These are phyloP conservation scores for Elachura formosa DNA, from an alignment of 2,113 vertebrate genomes.

Conservation along the genomic window DNA sequence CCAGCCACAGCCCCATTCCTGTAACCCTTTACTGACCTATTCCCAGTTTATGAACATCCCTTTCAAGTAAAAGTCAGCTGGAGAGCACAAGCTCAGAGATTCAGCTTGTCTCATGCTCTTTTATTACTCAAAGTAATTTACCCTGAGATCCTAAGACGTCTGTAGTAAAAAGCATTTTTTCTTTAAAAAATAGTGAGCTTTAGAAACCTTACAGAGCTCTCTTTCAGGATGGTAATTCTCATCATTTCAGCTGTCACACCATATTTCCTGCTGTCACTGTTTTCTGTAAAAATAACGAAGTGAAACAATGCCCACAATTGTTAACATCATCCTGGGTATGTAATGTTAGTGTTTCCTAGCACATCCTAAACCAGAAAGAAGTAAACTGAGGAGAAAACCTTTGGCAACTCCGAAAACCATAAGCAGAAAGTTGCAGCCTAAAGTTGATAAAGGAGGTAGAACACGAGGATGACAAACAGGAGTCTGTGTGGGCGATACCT, in stretches of 20 bases:
- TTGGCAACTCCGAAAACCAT: neutral
- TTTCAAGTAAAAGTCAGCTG: neutral
- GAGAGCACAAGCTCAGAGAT: neutral
- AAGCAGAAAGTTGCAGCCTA: neutral
- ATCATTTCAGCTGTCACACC: neutral
- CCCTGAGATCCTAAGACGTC: neutral
- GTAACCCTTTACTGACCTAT: neutral
- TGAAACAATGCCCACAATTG: neutral
- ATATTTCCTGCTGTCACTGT: constrained; percentile 4
- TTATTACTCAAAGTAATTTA: neutral
- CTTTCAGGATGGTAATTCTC: neutral
- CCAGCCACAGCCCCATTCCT: neutral
- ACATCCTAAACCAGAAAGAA: neutral
- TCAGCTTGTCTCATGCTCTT: neutral
- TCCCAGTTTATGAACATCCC: neutral
- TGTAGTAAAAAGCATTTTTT: neutral
- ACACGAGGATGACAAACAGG: neutral
- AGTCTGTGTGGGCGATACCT: neutral
- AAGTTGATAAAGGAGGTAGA: neutral
- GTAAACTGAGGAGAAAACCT: neutral
- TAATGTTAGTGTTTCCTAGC: neutral
- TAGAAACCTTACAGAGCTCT: neutral
- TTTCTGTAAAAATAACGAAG: constrained; percentile 15
- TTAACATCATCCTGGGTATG: neutral
- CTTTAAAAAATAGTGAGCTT: neutral